Evolutionary conservation across 2,113 vertebrate species (phyloP), one percentile per base, ranked within the genome.

Genomic region (Alethe castanea): DNA sequence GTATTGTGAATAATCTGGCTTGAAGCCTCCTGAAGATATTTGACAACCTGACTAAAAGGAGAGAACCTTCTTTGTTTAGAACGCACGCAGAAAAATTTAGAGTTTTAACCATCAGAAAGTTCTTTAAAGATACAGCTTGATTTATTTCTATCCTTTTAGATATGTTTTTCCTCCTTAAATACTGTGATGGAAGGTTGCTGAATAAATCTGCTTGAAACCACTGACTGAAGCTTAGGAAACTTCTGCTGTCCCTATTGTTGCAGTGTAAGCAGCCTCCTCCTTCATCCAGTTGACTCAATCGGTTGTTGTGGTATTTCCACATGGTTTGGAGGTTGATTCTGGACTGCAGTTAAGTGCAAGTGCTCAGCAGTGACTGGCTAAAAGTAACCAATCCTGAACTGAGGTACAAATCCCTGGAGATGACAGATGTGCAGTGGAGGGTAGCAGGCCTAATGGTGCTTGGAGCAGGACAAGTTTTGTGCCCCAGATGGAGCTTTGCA

Each of bases 61-160:
- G 38, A 66, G 24, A 88, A 33, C 33, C 16, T 73, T 92, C 18
- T 65, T 94, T 89, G 33, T 87, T 81, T 52, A 70, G 52, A 77
- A 59, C 29, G 12, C 25, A 57, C 11, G 12, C 16, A 83, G 48
- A 35, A 59, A 33, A 45, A 1, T 3, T 13, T 86, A 26, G 36
- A n/a, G 28, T 69, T 83, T 69, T 88, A 72, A 73, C 56, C 18
- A 65, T 56, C 20, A 86, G 53, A 69, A 56, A 36, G 23, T 57
- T 74, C 17, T 90, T 93, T 69, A 8, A 56, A 64, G 33, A 40
- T 52, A 20, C 45, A 62, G 18, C 19, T 81, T 91, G 33, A 6
- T 57, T 84, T 84, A 35, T 66, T 86, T 92, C 31, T 84, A 1
- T 74, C 33, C 50, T 83, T 92, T 88, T 89, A 77, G 36, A 6